Evolutionary conservation across 2,888 invertebrate genomes (phyloP).

Genomic region (Axea sp.): DNA sequence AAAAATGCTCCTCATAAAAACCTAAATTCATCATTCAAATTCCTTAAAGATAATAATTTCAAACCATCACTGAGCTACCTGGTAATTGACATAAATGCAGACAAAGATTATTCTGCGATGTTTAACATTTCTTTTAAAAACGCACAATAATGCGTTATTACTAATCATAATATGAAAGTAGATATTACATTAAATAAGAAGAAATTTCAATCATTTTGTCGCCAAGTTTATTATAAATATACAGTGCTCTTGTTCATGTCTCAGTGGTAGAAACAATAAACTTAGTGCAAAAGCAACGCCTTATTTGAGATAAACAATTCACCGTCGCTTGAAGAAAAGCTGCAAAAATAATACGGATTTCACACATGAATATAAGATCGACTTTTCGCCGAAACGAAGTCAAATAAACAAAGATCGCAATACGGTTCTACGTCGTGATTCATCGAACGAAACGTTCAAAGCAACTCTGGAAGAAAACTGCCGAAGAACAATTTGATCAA

Average conservation of each 20-base stretch:
- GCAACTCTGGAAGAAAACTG: slow-evolving; percentile 12
- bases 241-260: too few relatives aligned
- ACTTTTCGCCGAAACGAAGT: slow-evolving; percentile 22
- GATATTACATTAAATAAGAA: too few relatives aligned
- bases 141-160: too few relatives aligned
- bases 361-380: slow-evolving; percentile 46
- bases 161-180: too few relatives aligned
- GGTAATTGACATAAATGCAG: slow-evolving; percentile 1
- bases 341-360: slow-evolving; percentile 39
- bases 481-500: slow-evolving; percentile 53
- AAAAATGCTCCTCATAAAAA: not conserved
- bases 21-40: slow-evolving; percentile 2
- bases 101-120: too few relatives aligned
- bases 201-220: too few relatives aligned
- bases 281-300: slow-evolving; percentile 4
- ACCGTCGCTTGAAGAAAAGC: slow-evolving; percentile 14
- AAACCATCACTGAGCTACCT: not conserved
- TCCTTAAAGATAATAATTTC: not conserved
- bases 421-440: slow-evolving; percentile 18
- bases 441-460: slow-evolving; percentile 19
- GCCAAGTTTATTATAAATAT: too few relatives aligned
- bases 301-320: slow-evolving; percentile 31
- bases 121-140: too few relatives aligned
- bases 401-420: slow-evolving; percentile 45
- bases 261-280: too few relatives aligned